Evolutionary conservation across 2,113 vertebrate species (phyloP).

Genomic region (Neogale vison): DNA sequence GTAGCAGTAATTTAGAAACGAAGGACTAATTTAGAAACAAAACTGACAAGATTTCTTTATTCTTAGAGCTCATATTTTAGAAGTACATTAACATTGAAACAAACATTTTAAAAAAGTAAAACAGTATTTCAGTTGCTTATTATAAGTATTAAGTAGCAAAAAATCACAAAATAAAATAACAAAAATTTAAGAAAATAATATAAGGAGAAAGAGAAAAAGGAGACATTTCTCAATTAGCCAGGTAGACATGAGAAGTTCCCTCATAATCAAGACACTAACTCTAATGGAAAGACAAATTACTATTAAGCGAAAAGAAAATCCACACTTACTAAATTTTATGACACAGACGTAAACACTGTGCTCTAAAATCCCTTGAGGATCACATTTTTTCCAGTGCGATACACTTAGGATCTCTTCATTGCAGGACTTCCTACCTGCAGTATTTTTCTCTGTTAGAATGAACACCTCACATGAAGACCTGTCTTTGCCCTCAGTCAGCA

Average conservation of each 20-base stretch:
- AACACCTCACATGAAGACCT: accelerated
- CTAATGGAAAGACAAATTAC: neutral
- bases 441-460: neutral
- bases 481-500: neutral
- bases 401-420: neutral
- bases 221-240: neutral
- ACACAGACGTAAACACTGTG: neutral
- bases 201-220: neutral
- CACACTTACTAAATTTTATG: neutral
- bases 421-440: neutral
- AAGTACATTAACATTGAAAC: neutral
- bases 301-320: slow-evolving; percentile 19
- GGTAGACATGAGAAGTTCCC: neutral
- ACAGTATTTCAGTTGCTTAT: neutral
- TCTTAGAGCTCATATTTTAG: neutral
- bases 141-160: neutral
- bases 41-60: neutral
- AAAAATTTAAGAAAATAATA: neutral
- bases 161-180: neutral
- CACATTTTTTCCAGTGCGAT: neutral
- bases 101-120: neutral
- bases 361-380: neutral
- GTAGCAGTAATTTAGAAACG: neutral
- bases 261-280: neutral
- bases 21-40: neutral